Conservation (phyloP, 2,888 invertebrate species). For the Nymphalis c-album region DNA sequence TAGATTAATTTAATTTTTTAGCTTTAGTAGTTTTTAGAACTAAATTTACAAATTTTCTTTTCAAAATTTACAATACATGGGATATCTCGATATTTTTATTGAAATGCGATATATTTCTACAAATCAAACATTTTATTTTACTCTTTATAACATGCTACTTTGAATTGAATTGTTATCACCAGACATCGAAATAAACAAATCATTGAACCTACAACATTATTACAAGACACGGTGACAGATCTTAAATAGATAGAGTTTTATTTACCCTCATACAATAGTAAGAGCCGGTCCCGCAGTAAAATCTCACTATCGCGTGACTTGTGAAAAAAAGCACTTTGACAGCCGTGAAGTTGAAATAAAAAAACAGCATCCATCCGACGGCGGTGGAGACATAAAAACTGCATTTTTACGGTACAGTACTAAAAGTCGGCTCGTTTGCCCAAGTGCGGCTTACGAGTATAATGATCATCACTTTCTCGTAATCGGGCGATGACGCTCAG, state of each 20-base stretch:
- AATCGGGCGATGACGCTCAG: conserved; percentile 20
- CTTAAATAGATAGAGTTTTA: not conserved
- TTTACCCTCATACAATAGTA: conserved; percentile 24
- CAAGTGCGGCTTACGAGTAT: conserved; percentile 43
- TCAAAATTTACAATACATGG: too few species aligned
- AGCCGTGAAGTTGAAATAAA: conserved; percentile 61
- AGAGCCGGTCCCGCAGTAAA: conserved; percentile 45
- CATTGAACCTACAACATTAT: not conserved
- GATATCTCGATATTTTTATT: too few species aligned
- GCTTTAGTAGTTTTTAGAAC: too few species aligned
- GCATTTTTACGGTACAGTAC: conserved; percentile 57
- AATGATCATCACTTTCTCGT: conserved; percentile 27
- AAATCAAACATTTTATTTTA: too few species aligned
- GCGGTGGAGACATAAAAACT: conserved; percentile 59
- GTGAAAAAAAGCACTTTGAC: conserved; percentile 55
- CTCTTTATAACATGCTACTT: too few species aligned
- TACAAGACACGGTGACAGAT: not conserved
- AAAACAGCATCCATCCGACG: conserved; percentile 52
- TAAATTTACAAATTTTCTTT: too few species aligned
- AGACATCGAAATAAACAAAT: too few species aligned
- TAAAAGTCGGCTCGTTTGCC: conserved; percentile 52
- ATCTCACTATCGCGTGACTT: conserved; percentile 56
- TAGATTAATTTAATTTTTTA: too few species aligned
- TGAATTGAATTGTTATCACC: too few species aligned
- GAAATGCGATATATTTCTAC: too few species aligned